These are phyloP conservation scores for Rattus norvegicus DNA, from an alignment of 2,113 vertebrate genomes.

Conservation along the genomic window GRCr8 NC_086024.1:9873501-9874000, in stretches of 20 bases:
- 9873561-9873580: constrained; percentile 7
- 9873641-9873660: constrained; percentile 7
- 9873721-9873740: neutral
- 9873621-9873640: constrained; percentile 25
- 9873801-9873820: neutral
- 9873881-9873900: neutral
- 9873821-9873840: neutral
- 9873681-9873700: constrained; percentile 43
- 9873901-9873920: neutral
- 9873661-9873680: constrained; percentile 59
- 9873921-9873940: neutral
- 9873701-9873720: constrained; percentile 38
- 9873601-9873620: neutral
- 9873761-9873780: neutral
- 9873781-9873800: constrained; percentile 46
- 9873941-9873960: neutral
- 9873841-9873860: neutral
- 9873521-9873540: constrained; percentile 73
- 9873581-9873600: constrained; percentile 58
- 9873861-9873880: neutral
- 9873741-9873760: constrained; percentile 42
- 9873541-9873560: constrained; percentile 65
- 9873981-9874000: neutral
- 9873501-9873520: constrained; percentile 57
- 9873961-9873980: constrained; percentile 10